phyloP scores from a whole-genome alignment of 2,888 invertebrate species.

The Acrobasis consociella region DNA sequence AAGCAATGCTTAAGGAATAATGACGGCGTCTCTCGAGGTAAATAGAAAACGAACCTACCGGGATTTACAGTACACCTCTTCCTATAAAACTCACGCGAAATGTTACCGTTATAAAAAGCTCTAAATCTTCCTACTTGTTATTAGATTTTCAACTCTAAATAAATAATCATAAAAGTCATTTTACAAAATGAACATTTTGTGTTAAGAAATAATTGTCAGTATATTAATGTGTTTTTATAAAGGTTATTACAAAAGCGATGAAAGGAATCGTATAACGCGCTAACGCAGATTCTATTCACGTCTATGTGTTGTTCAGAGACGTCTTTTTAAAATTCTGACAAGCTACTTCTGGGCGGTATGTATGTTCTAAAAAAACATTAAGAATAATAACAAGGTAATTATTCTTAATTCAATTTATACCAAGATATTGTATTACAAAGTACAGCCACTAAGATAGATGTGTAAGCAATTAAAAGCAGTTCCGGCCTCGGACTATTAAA shows the following conservation, averaged over 20 bases:
- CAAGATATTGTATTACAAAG: conserved; percentile 33
- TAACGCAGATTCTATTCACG: conserved; percentile 72
- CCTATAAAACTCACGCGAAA: conserved; percentile 65
- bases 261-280: conserved; percentile 79
- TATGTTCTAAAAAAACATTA: no score
- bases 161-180: conserved; percentile 24
- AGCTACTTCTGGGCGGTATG: conserved; percentile 50
- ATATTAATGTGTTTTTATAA: conserved; percentile 64
- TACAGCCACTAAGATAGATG: conserved; percentile 41
- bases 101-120: conserved; percentile 35
- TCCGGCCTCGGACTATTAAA: conserved; percentile 64
- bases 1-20: conserved; percentile 66
- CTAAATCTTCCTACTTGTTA: conserved; percentile 29
- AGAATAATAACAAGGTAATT: no score
- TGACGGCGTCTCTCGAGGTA: conserved; percentile 72
- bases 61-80: conserved; percentile 73
- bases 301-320: conserved; percentile 67
- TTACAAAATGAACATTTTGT: conserved; percentile 34
- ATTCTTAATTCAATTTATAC: no score
- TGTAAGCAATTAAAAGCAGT: conserved; percentile 69
- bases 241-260: conserved; percentile 79
- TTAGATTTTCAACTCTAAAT: conserved; percentile 27
- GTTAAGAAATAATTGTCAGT: conserved; percentile 42
- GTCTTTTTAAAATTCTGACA: conserved; percentile 61
- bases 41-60: conserved; percentile 75